Evolutionary conservation across 2,888 invertebrate genomes (phyloP), one percentile per base, ranked within the genome.

Genomic region (Caenorhabditis sp.): DNA sequence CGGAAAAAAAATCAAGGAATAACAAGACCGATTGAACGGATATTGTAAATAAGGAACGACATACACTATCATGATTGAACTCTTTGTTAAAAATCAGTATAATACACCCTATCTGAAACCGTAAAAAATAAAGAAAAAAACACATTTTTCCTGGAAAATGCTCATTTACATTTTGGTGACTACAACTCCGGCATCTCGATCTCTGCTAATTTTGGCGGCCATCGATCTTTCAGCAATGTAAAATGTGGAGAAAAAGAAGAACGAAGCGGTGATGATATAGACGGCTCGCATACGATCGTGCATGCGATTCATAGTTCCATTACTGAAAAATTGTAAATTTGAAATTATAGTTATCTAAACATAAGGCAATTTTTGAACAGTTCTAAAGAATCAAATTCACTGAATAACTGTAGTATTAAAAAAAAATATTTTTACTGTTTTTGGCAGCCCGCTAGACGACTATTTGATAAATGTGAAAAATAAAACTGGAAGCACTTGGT

Each of bases 271-370:
- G 43, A 84, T 70, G 59, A 84, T 82, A 76, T 80, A 83, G 20
- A 84, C 70, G 12, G 81, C 84, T 25, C 85, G 77, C 70, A 80
- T 74, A 17, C 85, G 72, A 63, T 85, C 84, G 75, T 83, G 83
- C 81, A 85, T 84, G 26, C 84, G 73, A 62, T 83, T 78, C 83
- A 85, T 84, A 61, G 84, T 84, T 43, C 80, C 80, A 60, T 77
- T 53, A 27, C 82, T 80, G 70, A 38, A 77, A 70, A 23, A 59
- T 54, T 67, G 17, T 23, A 4, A 23, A 36, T 25, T 60, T 59
- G 52, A n/a, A 43, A 43, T n/a, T n/a, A n/a, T n/a, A n/a, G n/a
- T n/a, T n/a, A n/a, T n/a, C n/a, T n/a, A n/a, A n/a, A n/a, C n/a
- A n/a, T n/a, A n/a, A n/a, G n/a, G n/a, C n/a, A n/a, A n/a, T n/a